A percentile compares a stretch with the other conserved stretches of the same genome.
phyloP scores from a whole-genome alignment of 2,888 invertebrate species.

The Drosophila atripex region DNA sequence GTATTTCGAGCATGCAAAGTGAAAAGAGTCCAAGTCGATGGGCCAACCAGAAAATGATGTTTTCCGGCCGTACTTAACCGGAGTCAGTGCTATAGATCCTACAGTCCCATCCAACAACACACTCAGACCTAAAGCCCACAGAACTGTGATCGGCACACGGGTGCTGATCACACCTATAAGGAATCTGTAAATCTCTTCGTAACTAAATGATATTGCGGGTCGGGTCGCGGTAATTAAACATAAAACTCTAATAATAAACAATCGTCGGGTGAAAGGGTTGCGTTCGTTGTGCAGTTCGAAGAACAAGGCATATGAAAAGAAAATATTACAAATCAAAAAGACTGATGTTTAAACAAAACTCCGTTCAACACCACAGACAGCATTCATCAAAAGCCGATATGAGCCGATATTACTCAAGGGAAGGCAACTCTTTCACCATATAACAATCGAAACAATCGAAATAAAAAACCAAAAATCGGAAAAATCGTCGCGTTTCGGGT shows the following conservation, averaged over 20 bases:
- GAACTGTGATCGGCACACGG: constrained; percentile 27
- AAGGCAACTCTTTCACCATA: constrained; percentile 50
- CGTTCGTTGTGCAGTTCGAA: constrained; percentile 48
- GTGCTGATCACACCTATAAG: constrained; percentile 26
- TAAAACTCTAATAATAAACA: constrained; percentile 38
- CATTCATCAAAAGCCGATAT: constrained; percentile 27
- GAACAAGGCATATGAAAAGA: constrained; percentile 25
- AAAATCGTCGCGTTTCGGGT: constrained; percentile 80
- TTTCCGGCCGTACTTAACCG: constrained; percentile 64
- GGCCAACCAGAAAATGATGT: constrained; percentile 18
- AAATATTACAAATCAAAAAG: constrained; percentile 53
- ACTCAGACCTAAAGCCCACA: constrained; percentile 27
- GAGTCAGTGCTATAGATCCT: constrained; percentile 58
- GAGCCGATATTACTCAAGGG: constrained; percentile 41
- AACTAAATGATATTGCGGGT: constrained; percentile 60
- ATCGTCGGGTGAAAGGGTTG: constrained; percentile 51
- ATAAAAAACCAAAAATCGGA: constrained; percentile 17
- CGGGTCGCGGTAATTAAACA: constrained; percentile 67
- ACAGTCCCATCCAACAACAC: constrained; percentile 11
- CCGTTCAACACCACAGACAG: constrained; percentile 59
- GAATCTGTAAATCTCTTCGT: constrained; percentile 27
- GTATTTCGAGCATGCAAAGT: constrained; percentile 1
- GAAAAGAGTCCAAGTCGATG: constrained; percentile 2
- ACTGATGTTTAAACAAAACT: constrained; percentile 67
- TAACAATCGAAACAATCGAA: constrained; percentile 34